Conservation (phyloP, 1,140 invertebrate genomes). For the Thalassaphorura encarpata region DNA sequence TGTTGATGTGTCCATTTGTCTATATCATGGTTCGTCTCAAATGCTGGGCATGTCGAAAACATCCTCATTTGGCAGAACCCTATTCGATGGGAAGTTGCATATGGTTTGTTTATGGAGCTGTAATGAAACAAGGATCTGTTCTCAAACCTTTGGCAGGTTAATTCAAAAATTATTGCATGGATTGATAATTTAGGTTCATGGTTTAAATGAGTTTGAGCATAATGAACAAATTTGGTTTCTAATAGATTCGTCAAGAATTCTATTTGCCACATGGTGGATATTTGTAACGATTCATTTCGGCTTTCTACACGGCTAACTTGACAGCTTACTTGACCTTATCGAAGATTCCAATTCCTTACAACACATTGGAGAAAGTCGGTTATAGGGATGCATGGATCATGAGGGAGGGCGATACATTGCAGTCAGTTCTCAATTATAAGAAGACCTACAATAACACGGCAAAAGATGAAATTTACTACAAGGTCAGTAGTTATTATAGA, state of each 20-base stretch:
- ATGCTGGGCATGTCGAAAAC: constrained; percentile 43
- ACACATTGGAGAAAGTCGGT: constrained; percentile 55
- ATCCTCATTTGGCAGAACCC: constrained; percentile 40
- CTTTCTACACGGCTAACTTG: constrained; percentile 85
- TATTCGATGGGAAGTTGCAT: constrained; percentile 57
- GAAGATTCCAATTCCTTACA: constrained; percentile 65
- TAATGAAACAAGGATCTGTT: constrained; percentile 76
- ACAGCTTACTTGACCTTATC: constrained; percentile 78
- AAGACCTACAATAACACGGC: not conserved
- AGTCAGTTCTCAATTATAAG: constrained; percentile 33
- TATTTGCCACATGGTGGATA: constrained; percentile 86
- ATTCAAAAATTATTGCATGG: constrained; percentile 2
- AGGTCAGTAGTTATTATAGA: not conserved
- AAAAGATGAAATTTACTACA: constrained; percentile 4
- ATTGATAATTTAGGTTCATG: not conserved
- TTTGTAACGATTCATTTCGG: constrained; percentile 75
- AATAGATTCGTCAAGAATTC: constrained; percentile 63
- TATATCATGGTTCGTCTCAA: constrained; percentile 55
- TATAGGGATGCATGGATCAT: constrained; percentile 57
- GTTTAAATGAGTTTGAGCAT: not conserved
- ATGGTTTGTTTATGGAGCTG: constrained; percentile 77
- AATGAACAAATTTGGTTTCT: constrained; percentile 1
- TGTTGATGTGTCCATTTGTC: constrained; percentile 64
- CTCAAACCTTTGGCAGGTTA: constrained; percentile 64
- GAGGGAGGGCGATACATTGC: constrained; percentile 51